A percentile compares a stretch with the other conserved stretches of the same genome.
Conservation (phyloP, 1,140 invertebrate genomes). For the Trissolcus basalis region DNA sequence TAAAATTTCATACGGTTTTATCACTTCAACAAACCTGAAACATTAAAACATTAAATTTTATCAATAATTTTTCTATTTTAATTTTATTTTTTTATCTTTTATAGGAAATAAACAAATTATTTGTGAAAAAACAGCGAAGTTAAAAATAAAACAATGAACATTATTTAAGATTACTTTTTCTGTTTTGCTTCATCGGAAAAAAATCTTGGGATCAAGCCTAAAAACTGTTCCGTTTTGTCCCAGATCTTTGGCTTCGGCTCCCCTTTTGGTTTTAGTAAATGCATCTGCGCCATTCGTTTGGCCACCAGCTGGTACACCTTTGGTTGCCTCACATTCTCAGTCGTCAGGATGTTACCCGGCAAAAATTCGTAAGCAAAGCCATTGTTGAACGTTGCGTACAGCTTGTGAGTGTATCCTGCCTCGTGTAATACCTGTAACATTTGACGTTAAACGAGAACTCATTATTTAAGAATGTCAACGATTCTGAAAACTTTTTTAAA, state of each 20-base stretch:
- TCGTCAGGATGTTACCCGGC: constrained; percentile 86
- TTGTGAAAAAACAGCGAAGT: too few species aligned
- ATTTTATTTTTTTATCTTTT: too few species aligned
- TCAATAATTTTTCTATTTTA: not conserved
- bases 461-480: constrained; percentile 26
- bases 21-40: constrained; percentile 81
- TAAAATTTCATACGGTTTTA: constrained; percentile 82
- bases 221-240: constrained; percentile 85
- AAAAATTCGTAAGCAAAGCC: constrained; percentile 95
- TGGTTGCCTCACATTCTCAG: constrained; percentile 81
- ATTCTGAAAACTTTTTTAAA: too few species aligned
- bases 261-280: constrained; percentile 78
- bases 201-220: constrained; percentile 82
- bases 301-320: constrained; percentile 87
- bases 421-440: constrained; percentile 82
- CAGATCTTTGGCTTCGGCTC: constrained; percentile 81
- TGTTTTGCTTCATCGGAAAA: constrained; percentile 81
- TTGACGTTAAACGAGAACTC: constrained; percentile 44
- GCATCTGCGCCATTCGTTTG: constrained; percentile 87
- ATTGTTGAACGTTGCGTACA: constrained; percentile 96
- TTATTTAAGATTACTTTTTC: constrained; percentile 77
- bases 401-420: constrained; percentile 86
- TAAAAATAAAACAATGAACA: too few species aligned
- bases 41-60: not conserved
- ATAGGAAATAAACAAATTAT: not conserved